Conservation (phyloP, 1,140 invertebrate genomes). For the Geopemphigus sp. region DNA sequence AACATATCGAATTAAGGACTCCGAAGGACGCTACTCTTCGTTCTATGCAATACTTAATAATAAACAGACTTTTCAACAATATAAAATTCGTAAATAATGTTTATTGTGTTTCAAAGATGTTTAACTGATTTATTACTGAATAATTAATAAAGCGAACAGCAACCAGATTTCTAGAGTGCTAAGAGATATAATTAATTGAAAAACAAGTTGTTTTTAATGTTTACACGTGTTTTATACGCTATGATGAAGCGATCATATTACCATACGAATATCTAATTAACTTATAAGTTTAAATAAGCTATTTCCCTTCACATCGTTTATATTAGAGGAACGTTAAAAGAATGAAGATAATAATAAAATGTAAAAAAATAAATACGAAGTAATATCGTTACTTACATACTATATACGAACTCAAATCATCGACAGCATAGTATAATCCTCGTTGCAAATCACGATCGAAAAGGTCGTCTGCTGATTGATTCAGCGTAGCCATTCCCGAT, state of each 20-base stretch:
- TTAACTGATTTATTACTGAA: background rate
- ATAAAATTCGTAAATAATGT: background rate
- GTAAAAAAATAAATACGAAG: no score
- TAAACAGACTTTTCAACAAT: background rate
- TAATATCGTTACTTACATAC: no score
- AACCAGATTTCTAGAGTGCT: background rate
- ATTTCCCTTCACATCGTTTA: no score
- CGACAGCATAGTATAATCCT: no score
- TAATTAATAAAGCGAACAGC: background rate
- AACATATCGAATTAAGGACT: background rate
- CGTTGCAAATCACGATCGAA: no score
- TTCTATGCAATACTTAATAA: background rate
- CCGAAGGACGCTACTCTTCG: constrained; percentile 7
- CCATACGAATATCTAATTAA: no score
- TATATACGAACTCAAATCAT: no score
- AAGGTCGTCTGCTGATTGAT: no score
- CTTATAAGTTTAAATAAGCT: no score
- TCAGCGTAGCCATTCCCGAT: no score
- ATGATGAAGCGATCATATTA: background rate
- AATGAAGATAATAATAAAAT: no score
- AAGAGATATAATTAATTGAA: background rate
- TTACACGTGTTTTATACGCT: background rate
- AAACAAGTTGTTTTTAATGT: background rate
- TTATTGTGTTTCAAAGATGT: background rate
- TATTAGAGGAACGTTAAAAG: no score